Percentiles rank a stretch among this genome's conserved stretches.
phyloP scores from a whole-genome alignment of 2,888 invertebrate species.

The Ypsolopha sequella region DNA sequence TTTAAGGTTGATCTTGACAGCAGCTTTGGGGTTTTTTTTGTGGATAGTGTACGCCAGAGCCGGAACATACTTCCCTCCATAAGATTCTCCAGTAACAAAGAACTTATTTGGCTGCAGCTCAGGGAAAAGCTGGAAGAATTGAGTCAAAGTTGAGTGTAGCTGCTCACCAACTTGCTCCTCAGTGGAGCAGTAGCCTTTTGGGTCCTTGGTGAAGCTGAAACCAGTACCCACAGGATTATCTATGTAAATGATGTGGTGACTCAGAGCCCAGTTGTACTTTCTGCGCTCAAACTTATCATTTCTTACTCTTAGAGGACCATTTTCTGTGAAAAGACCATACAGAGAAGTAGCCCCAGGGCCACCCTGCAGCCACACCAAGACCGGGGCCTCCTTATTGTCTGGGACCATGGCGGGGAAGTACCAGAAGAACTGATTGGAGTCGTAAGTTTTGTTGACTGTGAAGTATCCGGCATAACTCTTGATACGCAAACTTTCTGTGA shows the following conservation, averaged over 20 bases:
- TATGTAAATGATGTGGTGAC: conserved; percentile 86
- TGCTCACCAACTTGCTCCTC: conserved; percentile 86
- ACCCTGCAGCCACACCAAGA: conserved; percentile 88
- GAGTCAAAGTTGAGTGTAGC: conserved; percentile 79
- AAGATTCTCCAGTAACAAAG: conserved; percentile 91
- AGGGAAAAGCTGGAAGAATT: conserved; percentile 88
- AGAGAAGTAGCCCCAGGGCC: conserved; percentile 87
- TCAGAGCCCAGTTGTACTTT: conserved; percentile 83
- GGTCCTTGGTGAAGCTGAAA: conserved; percentile 86
- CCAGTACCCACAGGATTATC: conserved; percentile 96
- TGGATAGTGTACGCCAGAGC: conserved; percentile 82
- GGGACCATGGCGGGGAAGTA: conserved; percentile 82
- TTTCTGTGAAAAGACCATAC: conserved; percentile 85
- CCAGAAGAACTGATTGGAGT: conserved; percentile 93
- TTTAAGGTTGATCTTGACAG: conserved; percentile 79
- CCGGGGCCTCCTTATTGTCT: conserved; percentile 71
- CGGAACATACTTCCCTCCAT: conserved; percentile 85
- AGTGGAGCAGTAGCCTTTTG: conserved; percentile 82
- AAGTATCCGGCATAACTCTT: conserved; percentile 85
- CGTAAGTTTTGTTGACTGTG: conserved; percentile 82
- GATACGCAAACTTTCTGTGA: conserved; percentile 70
- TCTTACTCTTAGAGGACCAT: conserved; percentile 75
- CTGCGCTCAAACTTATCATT: conserved; percentile 64
- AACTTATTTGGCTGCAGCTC: conserved; percentile 81
- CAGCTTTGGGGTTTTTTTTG: conserved; percentile 70